These are phyloP conservation scores for Heterodera carotae DNA, from an alignment of 1,140 invertebrate species.

Conservation along the genomic window DNA sequence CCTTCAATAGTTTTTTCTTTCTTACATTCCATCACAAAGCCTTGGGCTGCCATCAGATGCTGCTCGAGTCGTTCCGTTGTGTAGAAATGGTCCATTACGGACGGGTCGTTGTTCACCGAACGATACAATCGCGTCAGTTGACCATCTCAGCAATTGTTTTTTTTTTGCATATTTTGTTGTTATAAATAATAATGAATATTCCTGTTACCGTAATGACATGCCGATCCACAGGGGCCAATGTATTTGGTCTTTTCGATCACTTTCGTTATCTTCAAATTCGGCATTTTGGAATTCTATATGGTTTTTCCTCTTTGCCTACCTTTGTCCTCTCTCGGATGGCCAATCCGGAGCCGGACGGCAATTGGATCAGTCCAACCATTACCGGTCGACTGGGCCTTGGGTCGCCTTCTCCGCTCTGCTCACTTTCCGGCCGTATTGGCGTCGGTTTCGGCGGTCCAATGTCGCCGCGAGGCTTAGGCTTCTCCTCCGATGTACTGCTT, in stretches of 20 bases:
- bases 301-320: background rate
- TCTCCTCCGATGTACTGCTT: background rate
- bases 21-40: slow-evolving; percentile 54
- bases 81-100: slow-evolving; percentile 57
- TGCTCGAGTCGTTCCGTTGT: slow-evolving; percentile 55
- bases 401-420: background rate
- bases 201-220: slow-evolving; percentile 39
- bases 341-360: slow-evolving; percentile 18
- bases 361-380: slow-evolving; percentile 10
- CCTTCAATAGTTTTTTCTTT: no score
- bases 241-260: slow-evolving; percentile 41
- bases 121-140: slow-evolving; percentile 45
- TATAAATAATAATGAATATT: background rate
- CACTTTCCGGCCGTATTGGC: background rate
- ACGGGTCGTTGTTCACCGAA: slow-evolving; percentile 50
- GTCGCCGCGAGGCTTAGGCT: no score
- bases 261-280: slow-evolving; percentile 28
- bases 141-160: slow-evolving; percentile 29
- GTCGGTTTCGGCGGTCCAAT: no score
- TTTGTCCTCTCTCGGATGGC: slow-evolving; percentile 25
- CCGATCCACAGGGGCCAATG: slow-evolving; percentile 43
- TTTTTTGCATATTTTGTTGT: background rate
- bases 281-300: no score
- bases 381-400: background rate
- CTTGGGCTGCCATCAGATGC: slow-evolving; percentile 44